These are phyloP conservation scores for Jaculus jaculus DNA, from an alignment of 2,113 vertebrate species.

Conservation along the genomic window DNA sequence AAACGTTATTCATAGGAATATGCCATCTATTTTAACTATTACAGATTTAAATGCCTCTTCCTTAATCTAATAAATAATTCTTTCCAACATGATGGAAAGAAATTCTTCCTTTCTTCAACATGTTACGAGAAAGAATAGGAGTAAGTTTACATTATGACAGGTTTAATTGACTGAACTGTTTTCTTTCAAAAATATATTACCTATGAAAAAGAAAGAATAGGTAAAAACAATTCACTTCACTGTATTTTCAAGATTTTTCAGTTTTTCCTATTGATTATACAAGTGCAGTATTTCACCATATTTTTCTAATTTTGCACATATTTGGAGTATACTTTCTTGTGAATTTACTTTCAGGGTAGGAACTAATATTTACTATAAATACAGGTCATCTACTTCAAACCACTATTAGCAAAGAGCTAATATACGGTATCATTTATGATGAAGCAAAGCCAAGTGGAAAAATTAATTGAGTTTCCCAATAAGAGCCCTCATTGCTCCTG, in stretches of 20 bases:
- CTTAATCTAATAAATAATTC: not conserved
- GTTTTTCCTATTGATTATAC: not conserved
- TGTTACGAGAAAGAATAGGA: not conserved
- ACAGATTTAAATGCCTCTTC: not conserved
- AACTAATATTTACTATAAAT: not conserved
- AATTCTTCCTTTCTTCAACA: not conserved
- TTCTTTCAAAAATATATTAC: not conserved
- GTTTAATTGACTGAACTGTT: not conserved
- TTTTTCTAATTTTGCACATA: not conserved
- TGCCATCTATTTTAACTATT: not conserved
- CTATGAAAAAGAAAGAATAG: not conserved
- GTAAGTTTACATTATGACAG: not conserved
- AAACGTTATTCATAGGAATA: not conserved
- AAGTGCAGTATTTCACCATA: not conserved
- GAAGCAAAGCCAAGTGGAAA: not conserved
- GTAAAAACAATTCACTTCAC: not conserved
- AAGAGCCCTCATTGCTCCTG: slow-evolving; percentile 1
- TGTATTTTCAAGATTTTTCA: not conserved
- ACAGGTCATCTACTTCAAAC: slow-evolving; percentile 9
- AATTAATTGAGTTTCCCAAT: slow-evolving; percentile 5
- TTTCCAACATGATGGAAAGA: not conserved
- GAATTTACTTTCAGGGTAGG: not conserved
- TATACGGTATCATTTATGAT: not conserved
- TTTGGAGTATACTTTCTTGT: not conserved
- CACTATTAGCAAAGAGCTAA: not conserved